Evolutionary conservation across 2,797 vertebrate genomes (phyloP).

Genomic region (Bradypodion pumilum): DNA sequence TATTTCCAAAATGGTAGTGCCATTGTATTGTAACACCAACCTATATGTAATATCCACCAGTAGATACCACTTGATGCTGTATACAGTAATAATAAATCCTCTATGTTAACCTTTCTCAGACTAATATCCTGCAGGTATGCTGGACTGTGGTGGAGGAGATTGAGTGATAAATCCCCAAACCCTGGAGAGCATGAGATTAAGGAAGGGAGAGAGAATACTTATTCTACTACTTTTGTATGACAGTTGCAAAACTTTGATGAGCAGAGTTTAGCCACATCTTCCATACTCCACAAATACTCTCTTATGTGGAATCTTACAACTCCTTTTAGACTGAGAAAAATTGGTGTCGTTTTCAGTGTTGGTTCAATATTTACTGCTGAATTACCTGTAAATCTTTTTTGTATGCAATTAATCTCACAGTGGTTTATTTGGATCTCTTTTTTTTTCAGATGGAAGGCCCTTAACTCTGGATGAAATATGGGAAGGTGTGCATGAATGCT

Average conservation of each 20-base stretch:
- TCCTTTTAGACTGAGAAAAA: background rate
- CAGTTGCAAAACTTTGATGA: background rate
- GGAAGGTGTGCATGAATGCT: constrained; percentile 83
- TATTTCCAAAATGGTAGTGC: constrained; percentile 55
- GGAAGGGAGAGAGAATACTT: background rate
- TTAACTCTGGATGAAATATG: constrained; percentile 88
- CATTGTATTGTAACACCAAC: constrained; percentile 42
- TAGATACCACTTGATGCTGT: background rate
- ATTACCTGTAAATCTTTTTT: constrained; percentile 19
- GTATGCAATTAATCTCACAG: background rate
- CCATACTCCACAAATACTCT: no score
- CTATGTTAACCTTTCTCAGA: background rate
- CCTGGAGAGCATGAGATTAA: background rate
- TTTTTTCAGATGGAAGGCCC: constrained; percentile 83
- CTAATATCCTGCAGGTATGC: background rate
- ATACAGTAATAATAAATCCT: background rate
- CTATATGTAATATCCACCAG: background rate
- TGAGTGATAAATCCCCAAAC: background rate
- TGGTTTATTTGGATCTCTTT: constrained; percentile 33
- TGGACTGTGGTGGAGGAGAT: background rate
- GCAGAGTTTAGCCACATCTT: background rate
- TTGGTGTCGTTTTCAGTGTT: constrained; percentile 1
- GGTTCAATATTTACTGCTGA: constrained; percentile 24
- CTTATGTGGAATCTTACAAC: no score
- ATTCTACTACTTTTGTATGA: no score